Evolutionary conservation across 2,797 vertebrate species (phyloP), one percentile per base, ranked within the genome.

Genomic region (Selene dorsalis): DNA sequence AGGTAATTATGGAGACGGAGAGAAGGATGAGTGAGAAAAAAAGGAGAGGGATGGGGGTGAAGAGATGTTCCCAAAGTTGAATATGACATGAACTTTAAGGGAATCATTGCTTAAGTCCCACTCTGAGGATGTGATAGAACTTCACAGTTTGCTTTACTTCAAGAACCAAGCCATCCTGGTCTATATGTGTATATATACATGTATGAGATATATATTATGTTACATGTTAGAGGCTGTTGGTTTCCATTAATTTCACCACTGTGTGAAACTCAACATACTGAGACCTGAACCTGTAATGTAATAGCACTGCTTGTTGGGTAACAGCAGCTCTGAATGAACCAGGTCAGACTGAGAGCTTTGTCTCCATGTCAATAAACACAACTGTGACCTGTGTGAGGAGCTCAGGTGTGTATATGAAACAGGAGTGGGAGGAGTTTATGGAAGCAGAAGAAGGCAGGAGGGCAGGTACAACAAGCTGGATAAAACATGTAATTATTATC

Each of bases 401-500:
- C 43, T 69, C 71, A 60, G 53, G 76, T 72, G 67, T 45, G 12
- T 6, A 8, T 4, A 58, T 43, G n/a, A 52, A 57, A 60, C 20
- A 43, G 22, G 18, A 63, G 20, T 3, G 28, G 18, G 20, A 17
- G 56, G 26, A 38, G 62, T 2, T n/a, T 8, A 45, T 35, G 14
- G 16, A 17, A 48, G 28, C 0, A 45, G 43, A 59, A 32, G 56
- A 6, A 56, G 32, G 14, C 32, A 67, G 11, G 35, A 78, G 78
- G 79, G 81, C 69, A 84, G 86, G 83, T 85, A 87, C 38, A 45
- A 62, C 75, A 57, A 47, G 67, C 56, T 68, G 71, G 9, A 59
- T 77, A 17, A 77, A 84, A 77, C 82, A 79, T 88, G 73, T 75
- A 85, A 89, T 89, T 88, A 86, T 69, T 80, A 74, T 35, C n/a